Evolutionary conservation across 2,888 invertebrate genomes (phyloP), one percentile per base, ranked within the genome.

Genomic region (Calephelis perditalis): DNA sequence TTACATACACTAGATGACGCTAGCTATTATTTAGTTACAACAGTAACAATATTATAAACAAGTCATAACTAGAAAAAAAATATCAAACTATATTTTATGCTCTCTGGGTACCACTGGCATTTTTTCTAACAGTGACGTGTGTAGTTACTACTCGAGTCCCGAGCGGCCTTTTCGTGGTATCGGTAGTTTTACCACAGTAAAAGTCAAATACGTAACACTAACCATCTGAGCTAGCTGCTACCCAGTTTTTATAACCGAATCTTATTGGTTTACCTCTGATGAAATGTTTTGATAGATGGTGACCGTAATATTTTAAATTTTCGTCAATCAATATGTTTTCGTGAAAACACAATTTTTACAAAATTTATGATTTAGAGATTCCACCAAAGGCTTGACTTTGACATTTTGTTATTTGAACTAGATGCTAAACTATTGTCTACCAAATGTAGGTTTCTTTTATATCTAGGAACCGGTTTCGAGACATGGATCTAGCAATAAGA

Each of bases 201-300:
- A 58, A 63, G 67, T 55, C 69, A 70, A 57, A 70, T 26, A 57
- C 26, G 58, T 72, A 71, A 55, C 71, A 70, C 58, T 70, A 72
- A 8, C 68, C 69, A n/a, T 61, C 61, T 5, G 70, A 66, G 63
- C 70, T 70, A 15, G 70, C 67, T 44, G 68, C 60, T 63, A 70
- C 64, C 73, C 71, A 74, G 49, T 72, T 67, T 62, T 73, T 72
- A 62, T 68, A 74, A 12, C 71, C 71, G 66, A 73, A 73, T 7
- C 71, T 60, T n/a, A 76, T 66, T 56, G 74, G 71, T 61, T 73
- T 74, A 7, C 70, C 68, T 43, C 64, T 59, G 49, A 73, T 74
- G 56, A 69, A 73, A 63, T 71, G 70, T 62, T 74, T 56, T 1
- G 40, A 35, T 12, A 7, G 37, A 35, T 72, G 67, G 47, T 67